Percentiles rank a stretch among this genome's conserved stretches.
Conservation (phyloP, 1,140 invertebrate species). For the Argopecten irradians region DNA sequence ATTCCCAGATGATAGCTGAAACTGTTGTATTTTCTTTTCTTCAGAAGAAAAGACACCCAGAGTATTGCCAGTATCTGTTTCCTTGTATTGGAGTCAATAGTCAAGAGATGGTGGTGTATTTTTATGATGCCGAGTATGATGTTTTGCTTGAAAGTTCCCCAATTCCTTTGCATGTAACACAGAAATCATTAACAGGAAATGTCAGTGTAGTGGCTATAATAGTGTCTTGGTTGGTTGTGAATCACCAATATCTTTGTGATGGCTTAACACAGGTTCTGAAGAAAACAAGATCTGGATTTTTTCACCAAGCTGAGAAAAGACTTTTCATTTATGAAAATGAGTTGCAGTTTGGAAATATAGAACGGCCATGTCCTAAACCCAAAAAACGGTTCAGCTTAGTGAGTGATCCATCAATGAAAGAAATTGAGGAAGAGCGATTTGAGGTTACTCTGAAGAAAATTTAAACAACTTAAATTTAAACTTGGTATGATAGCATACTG, state of each 20-base stretch:
- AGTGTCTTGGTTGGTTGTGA: slow-evolving; percentile 24
- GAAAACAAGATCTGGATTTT: not conserved
- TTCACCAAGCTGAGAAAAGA: not conserved
- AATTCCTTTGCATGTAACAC: not conserved
- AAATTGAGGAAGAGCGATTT: too few relatives aligned
- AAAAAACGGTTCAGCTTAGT: not conserved
- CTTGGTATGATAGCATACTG: too few relatives aligned
- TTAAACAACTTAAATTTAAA: too few relatives aligned
- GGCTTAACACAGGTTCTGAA: not conserved
- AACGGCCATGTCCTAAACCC: not conserved
- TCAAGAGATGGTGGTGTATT: slow-evolving; percentile 5
- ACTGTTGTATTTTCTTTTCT: slow-evolving; percentile 35
- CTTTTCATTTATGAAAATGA: slow-evolving; percentile 30
- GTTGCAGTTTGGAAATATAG: slow-evolving; percentile 11
- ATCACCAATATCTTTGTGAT: slow-evolving; percentile 19
- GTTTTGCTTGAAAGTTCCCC: slow-evolving; percentile 10
- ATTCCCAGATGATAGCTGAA: slow-evolving; percentile 2
- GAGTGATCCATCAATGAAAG: not conserved
- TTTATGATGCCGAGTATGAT: slow-evolving; percentile 35
- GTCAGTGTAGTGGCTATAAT: not conserved
- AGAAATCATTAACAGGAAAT: not conserved
- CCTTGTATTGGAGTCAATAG: slow-evolving; percentile 20
- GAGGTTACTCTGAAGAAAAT: too few relatives aligned
- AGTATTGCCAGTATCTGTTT: slow-evolving; percentile 20
- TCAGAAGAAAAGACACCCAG: slow-evolving; percentile 32